Conservation (phyloP, 2,888 invertebrate species). For the Tuta absoluta region DNA sequence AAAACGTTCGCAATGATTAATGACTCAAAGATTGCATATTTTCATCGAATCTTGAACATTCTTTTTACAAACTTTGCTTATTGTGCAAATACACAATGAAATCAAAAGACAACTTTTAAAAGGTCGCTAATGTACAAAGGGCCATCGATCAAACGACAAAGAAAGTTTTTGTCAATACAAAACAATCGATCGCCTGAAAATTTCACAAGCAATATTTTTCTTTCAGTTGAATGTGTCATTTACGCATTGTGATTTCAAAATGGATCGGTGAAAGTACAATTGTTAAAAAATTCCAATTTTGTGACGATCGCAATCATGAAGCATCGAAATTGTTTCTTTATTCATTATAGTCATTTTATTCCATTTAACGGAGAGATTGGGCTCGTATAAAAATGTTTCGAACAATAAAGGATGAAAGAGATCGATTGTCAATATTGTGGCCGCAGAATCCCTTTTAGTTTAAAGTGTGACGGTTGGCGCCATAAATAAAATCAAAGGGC, state of each 20-base stretch:
- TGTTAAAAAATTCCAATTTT: slow-evolving; percentile 31
- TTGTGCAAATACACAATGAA: slow-evolving; percentile 70
- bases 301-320: slow-evolving; percentile 22
- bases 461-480: slow-evolving; percentile 52
- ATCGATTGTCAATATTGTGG: slow-evolving; percentile 19
- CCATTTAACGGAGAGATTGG: not conserved
- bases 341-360: not conserved
- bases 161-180: slow-evolving; percentile 71
- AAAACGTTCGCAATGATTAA: slow-evolving; percentile 63
- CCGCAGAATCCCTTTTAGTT: slow-evolving; percentile 48
- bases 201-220: slow-evolving; percentile 57
- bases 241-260: slow-evolving; percentile 47
- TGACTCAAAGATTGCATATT: slow-evolving; percentile 58
- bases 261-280: slow-evolving; percentile 39
- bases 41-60: slow-evolving; percentile 54
- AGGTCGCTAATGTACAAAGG: slow-evolving; percentile 76
- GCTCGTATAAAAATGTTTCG: not conserved
- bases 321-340: slow-evolving; percentile 10
- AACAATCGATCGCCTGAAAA: slow-evolving; percentile 67
- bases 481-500: slow-evolving; percentile 68
- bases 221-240: slow-evolving; percentile 56
- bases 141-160: slow-evolving; percentile 78
- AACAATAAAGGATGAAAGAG: slow-evolving; percentile 16
- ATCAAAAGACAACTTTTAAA: slow-evolving; percentile 77
- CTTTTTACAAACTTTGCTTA: slow-evolving; percentile 62